Evolutionary conservation across 2,113 vertebrate species (phyloP).

Genomic region (Megaptera novaeangliae): DNA sequence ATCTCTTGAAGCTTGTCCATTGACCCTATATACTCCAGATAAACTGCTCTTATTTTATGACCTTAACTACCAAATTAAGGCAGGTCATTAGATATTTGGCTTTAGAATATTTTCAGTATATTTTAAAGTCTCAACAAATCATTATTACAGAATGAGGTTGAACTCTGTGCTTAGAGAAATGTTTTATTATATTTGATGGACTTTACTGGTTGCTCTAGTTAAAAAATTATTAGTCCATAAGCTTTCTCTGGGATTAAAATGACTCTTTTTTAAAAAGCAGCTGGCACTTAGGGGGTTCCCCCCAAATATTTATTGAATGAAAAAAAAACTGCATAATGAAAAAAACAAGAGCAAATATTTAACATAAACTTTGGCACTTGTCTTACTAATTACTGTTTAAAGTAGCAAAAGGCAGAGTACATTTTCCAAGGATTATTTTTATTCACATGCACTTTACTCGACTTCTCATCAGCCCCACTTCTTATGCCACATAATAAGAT

Average conservation of each 20-base stretch:
- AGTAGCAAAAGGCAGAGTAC: neutral
- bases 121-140: neutral
- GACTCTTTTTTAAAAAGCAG: neutral
- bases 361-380: neutral
- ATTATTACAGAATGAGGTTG: neutral
- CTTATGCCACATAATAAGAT: neutral
- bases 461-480: neutral
- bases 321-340: neutral
- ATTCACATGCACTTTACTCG: neutral
- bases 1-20: neutral
- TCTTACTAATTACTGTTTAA: neutral
- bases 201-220: neutral
- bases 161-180: neutral
- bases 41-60: neutral
- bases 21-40: neutral
- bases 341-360: neutral
- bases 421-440: neutral
- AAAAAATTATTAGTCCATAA: neutral
- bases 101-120: neutral
- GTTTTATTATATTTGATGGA: neutral
- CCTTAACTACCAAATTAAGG: neutral
- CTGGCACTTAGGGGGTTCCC: neutral
- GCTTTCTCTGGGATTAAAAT: neutral
- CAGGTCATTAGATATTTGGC: neutral
- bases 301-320: neutral